phyloP scores from a whole-genome alignment of 2,888 invertebrate genomes.

The Perizoma flavofasciatum region DNA sequence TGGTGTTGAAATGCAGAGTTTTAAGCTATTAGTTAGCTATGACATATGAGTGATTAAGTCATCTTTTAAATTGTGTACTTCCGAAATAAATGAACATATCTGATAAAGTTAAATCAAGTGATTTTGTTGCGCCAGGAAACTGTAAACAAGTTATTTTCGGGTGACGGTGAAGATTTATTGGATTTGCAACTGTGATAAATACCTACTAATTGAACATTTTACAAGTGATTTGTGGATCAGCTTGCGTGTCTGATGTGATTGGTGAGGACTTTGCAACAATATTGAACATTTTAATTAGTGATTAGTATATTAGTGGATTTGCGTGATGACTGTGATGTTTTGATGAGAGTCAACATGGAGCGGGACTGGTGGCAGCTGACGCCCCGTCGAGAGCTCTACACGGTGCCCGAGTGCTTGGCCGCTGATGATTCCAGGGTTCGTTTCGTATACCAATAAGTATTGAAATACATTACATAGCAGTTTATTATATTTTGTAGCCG shows the following conservation, averaged over 20 bases:
- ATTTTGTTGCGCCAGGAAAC: constrained; percentile 3
- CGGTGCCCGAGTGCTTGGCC: constrained; percentile 83
- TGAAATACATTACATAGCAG: background rate
- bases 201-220: background rate
- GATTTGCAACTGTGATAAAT: background rate
- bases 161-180: too few relatives aligned
- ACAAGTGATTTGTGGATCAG: background rate
- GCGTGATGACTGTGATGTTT: background rate
- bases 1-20: constrained; percentile 20
- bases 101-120: constrained; percentile 1
- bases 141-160: background rate
- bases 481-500: too few relatives aligned
- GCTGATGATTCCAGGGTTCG: constrained; percentile 85
- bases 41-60: too few relatives aligned
- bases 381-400: constrained; percentile 65
- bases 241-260: too few relatives aligned
- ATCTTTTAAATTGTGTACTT: background rate
- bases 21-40: constrained; percentile 3
- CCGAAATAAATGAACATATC: background rate
- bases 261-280: background rate
- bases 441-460: constrained; percentile 26
- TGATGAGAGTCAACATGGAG: constrained; percentile 51
- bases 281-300: background rate
- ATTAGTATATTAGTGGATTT: background rate
- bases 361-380: constrained; percentile 81